Base-by-base conservation (phyloP, 2,888 invertebrate species). In the Dromius quadrimaculatus region DNA sequence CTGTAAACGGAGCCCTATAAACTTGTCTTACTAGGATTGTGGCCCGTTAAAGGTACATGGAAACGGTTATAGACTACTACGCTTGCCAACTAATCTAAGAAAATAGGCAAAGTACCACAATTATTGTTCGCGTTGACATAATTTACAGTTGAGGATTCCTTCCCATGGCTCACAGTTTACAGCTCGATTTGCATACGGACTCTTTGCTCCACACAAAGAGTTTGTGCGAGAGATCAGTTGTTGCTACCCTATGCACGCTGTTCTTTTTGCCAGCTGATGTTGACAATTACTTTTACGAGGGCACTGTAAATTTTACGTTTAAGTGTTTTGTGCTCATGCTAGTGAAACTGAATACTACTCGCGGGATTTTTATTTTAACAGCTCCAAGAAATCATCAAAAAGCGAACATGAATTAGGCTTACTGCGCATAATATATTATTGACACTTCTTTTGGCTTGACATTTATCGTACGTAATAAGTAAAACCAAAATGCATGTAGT, bases 41-140 rank as follows among this genome's bases (percentile, higher is more conserved):
- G 45, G 68, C 45, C 57, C 68, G 59, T 68, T 68, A 68, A 66
- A 59, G 59, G 59, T n/a, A n/a, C n/a, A n/a, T 68, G 54, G 59
- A 59, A 54, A 54, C 41, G 57, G 76, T 74, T 74, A 74, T 71
- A 71, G 74, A 61, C 69, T 72, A 72, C 71, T 71, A 71, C 72
- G 71, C 72, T 72, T 73, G 72, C 71, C 66, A 72, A 73, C 74
- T 74, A 74, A 74, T 74, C 72, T 74, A 71, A 66, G 63, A 70
- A 73, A 81, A 82, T 79, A 78, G 79, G 76, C 77, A 77, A 77
- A 78, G 79, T 77, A 80, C 82, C 81, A 78, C 82, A 81, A 68
- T 80, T 81, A 82, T 81, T 80, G 81, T 79, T 80, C 81, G 76
- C 78, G n/a, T n/a, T 79, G 80, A 81, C 81, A 81, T 81, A 81